phyloP scores from a whole-genome alignment of 2,113 vertebrate species.

The Bagarius yarrelli region DNA sequence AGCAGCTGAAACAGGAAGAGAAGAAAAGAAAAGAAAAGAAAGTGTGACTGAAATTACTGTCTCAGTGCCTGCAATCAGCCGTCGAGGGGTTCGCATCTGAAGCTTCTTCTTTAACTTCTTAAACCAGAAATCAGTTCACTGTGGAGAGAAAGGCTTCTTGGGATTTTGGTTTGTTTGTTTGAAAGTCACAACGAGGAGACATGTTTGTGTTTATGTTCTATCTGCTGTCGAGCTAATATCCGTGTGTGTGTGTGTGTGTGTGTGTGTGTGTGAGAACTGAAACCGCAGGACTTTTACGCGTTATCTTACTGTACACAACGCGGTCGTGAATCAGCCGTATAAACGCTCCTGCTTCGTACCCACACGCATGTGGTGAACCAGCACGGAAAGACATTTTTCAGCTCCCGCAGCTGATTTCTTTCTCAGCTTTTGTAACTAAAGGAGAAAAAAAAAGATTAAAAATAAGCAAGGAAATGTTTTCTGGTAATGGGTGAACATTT shows the following conservation, averaged over 20 bases:
- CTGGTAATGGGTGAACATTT: background rate
- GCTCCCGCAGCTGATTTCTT: conserved; percentile 20
- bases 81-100: conserved; percentile 18
- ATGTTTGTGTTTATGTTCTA: background rate
- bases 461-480: conserved; percentile 21
- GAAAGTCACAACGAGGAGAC: background rate
- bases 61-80: conserved; percentile 25
- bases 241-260: conserved; percentile 17
- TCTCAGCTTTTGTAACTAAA: conserved; percentile 22
- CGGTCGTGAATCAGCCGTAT: background rate
- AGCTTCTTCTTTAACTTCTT: conserved; percentile 10
- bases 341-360: background rate
- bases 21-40: conserved; percentile 38
- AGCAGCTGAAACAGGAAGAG: conserved; percentile 34
- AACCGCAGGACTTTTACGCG: conserved; percentile 5
- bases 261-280: background rate
- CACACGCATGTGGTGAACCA: background rate
- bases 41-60: conserved; percentile 29
- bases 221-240: background rate
- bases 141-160: conserved; percentile 11
- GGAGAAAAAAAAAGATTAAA: background rate
- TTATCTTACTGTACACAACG: conserved; percentile 13
- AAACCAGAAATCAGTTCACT: conserved; percentile 14
- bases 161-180: conserved; percentile 15
- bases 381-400: conserved; percentile 27